These are phyloP conservation scores for Scolopax rusticola DNA, from an alignment of 2,797 vertebrate genomes.

Conservation along the genomic window DNA sequence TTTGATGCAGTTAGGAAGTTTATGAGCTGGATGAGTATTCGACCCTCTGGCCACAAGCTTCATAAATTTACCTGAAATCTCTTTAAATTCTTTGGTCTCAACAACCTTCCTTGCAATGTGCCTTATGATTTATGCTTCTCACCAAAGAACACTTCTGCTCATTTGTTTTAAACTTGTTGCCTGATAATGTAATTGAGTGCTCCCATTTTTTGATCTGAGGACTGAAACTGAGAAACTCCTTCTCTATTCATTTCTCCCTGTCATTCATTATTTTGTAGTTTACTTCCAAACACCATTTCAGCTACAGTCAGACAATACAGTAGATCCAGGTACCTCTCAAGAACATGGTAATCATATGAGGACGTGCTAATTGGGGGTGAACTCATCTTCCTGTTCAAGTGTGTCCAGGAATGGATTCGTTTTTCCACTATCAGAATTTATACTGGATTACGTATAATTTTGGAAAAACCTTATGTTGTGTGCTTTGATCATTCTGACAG, in stretches of 20 bases:
- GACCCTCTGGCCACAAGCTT: neutral
- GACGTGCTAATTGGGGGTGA: rapidly evolving
- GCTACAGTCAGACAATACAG: neutral
- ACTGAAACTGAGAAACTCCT: neutral
- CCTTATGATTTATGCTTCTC: neutral
- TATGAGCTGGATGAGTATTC: neutral
- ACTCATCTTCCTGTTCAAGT: neutral
- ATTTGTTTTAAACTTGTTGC: neutral
- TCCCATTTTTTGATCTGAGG: neutral
- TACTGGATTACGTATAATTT: neutral
- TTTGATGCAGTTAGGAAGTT: neutral
- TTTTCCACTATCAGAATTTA: neutral
- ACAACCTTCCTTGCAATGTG: rapidly evolving
- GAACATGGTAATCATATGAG: neutral
- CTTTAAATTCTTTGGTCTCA: neutral
- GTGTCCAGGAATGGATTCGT: neutral
- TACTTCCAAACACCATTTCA: neutral
- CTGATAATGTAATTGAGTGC: neutral
- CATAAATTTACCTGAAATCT: neutral
- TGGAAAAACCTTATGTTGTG: neutral
- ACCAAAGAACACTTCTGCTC: neutral
- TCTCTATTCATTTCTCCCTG: neutral
- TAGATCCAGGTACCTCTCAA: neutral
- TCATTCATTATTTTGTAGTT: neutral
- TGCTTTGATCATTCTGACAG: neutral